Percentiles rank a stretch among this genome's conserved stretches.
These are phyloP conservation scores for Chaetogeoica ovagalla DNA, from an alignment of 2,888 invertebrate species.

Conservation along the genomic window DNA sequence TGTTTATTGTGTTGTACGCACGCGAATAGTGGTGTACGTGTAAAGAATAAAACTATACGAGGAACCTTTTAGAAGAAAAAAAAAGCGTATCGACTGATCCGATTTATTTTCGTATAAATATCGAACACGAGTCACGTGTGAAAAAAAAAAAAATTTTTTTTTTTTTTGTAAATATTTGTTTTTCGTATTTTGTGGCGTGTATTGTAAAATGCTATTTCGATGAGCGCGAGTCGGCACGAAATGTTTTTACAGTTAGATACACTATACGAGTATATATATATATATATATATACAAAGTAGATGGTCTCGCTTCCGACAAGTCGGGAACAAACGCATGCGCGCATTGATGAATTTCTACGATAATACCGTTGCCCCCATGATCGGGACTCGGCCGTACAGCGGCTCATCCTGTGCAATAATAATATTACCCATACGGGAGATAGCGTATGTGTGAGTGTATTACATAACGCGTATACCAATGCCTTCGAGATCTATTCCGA, in stretches of 20 bases:
- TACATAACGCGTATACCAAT: neutral
- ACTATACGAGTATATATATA: no score
- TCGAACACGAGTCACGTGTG: no score
- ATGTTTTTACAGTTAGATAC: slow-evolving; percentile 2
- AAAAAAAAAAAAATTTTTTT: no score
- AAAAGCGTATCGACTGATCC: neutral
- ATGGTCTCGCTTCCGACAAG: slow-evolving; percentile 4
- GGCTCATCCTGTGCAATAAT: slow-evolving; percentile 24
- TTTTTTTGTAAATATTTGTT: no score
- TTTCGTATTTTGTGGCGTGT: no score
- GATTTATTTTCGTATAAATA: neutral
- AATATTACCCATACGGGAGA: neutral
- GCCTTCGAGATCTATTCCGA: slow-evolving; percentile 6
- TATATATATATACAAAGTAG: slow-evolving; percentile 2
- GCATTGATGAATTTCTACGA: slow-evolving; percentile 26
- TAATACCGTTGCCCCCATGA: slow-evolving; percentile 23
- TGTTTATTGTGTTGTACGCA: neutral
- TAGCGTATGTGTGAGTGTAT: slow-evolving; percentile 11
- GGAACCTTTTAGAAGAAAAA: no score
- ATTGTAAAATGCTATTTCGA: neutral
- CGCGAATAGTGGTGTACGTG: neutral
- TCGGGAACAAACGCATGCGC: slow-evolving; percentile 9
- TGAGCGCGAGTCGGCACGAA: neutral
- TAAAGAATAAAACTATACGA: neutral
- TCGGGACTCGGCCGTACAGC: neutral